Evolutionary conservation across 37 sponge, comb jelly and placozoan genomes (phyloP).

Genomic region (Beroe forskalii): DNA sequence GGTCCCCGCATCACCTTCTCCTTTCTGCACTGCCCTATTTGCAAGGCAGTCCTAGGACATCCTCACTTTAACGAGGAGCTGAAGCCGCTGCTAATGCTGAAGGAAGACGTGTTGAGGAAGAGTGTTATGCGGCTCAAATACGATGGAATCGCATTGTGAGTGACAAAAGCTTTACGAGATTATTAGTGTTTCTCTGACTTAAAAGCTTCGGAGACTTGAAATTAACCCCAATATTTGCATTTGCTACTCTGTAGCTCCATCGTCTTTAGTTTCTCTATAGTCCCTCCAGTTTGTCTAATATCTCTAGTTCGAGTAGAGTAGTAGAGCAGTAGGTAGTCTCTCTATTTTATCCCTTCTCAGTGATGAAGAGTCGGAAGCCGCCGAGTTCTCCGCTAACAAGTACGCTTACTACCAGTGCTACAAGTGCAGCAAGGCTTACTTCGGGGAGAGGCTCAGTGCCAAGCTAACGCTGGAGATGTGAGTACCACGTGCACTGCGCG

Average conservation of each 20-base stretch:
- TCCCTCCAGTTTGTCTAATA: no score
- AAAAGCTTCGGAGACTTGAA: neutral
- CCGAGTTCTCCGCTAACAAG: conserved; percentile 85
- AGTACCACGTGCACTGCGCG: no score
- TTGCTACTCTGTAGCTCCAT: no score
- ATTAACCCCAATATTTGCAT: no score
- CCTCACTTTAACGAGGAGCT: conserved; percentile 75
- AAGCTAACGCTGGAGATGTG: conserved; percentile 29
- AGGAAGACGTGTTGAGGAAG: conserved; percentile 87
- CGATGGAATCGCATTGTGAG: conserved; percentile 83
- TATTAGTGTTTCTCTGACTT: no score
- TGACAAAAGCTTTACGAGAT: conserved; percentile 27
- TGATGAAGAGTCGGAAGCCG: conserved; percentile 68
- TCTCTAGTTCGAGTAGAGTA: no score
- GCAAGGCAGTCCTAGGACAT: conserved; percentile 82
- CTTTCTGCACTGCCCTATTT: conserved; percentile 96
- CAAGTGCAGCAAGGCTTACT: conserved; percentile 89
- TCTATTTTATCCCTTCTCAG: neutral
- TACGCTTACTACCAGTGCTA: conserved; percentile 96
- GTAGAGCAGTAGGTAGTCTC: no score
- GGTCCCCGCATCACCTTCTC: conserved; percentile 93
- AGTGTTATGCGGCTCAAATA: conserved; percentile 89
- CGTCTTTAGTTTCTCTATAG: no score
- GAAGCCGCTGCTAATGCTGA: conserved; percentile 74
- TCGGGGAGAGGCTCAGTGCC: conserved; percentile 66